phyloP scores from a whole-genome alignment of 2,888 invertebrate genomes.

The Oxyscelio sp. region DNA sequence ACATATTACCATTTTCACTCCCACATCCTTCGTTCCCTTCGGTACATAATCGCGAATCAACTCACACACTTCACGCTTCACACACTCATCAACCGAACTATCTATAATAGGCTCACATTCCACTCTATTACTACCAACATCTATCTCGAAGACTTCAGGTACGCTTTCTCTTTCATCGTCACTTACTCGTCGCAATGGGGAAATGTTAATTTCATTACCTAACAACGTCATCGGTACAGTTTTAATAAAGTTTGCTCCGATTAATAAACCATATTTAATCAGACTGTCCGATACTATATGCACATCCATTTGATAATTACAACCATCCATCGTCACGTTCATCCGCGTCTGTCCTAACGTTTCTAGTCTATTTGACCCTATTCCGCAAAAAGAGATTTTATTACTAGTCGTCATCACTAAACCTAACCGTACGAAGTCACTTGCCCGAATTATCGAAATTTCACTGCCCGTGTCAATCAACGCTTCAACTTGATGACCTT shows the following conservation, averaged over 20 bases:
- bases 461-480: neutral
- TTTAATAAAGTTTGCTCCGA: slow-evolving; percentile 55
- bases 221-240: slow-evolving; percentile 12
- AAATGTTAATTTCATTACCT: neutral
- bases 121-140: too few relatives aligned
- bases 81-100: neutral
- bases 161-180: neutral
- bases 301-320: slow-evolving; percentile 16
- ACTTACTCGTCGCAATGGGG: neutral
- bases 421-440: slow-evolving; percentile 37
- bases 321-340: slow-evolving; percentile 32
- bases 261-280: slow-evolving; percentile 37
- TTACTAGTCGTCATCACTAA: neutral
- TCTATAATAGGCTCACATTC: neutral
- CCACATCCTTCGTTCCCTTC: slow-evolving; percentile 60
- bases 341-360: slow-evolving; percentile 31
- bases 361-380: slow-evolving; percentile 25
- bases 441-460: slow-evolving; percentile 28
- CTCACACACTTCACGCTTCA: neutral
- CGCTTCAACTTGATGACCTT: neutral
- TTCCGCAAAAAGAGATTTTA: slow-evolving; percentile 31
- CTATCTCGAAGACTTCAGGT: too few relatives aligned
- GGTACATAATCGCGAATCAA: slow-evolving; percentile 6
- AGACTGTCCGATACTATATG: slow-evolving; percentile 51
- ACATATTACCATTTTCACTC: slow-evolving; percentile 79